Percentiles rank a stretch among this genome's conserved stretches.
phyloP scores from a whole-genome alignment of 2,113 vertebrate species.

The Arvicanthis niloticus region DNA sequence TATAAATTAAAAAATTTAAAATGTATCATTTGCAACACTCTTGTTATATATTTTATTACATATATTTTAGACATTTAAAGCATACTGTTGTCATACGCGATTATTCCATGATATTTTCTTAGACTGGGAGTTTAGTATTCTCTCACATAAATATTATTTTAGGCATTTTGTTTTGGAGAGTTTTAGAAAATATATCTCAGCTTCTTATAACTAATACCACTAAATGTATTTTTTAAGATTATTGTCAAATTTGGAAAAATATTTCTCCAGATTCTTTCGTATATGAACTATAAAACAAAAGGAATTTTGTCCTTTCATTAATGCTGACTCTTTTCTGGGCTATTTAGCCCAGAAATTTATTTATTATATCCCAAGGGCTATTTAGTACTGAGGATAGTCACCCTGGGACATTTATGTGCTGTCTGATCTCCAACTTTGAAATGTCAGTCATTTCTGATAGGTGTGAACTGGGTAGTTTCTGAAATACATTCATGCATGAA shows the following conservation, averaged over 20 bases:
- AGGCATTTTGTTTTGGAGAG: slow-evolving; percentile 43
- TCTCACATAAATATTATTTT: not conserved
- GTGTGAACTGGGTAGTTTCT: not conserved
- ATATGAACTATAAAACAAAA: not conserved
- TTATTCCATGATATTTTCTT: not conserved
- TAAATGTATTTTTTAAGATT: not conserved
- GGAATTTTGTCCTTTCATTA: not conserved
- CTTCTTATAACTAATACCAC: not conserved
- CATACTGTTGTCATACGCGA: not conserved
- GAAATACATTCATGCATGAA: not conserved
- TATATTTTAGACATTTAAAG: not conserved
- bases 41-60: not conserved
- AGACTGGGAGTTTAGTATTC: slow-evolving; percentile 16
- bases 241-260: slow-evolving; percentile 37
- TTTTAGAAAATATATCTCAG: slow-evolving; percentile 15
- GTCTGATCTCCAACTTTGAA: not conserved
- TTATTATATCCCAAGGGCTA: not conserved
- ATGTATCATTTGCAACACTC: not conserved
- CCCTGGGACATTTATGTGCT: not conserved
- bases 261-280: not conserved
- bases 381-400: not conserved
- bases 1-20: not conserved
- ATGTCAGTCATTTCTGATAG: not conserved
- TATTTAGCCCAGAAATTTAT: too few relatives aligned
- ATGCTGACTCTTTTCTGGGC: not conserved